A percentile compares a stretch with the other conserved stretches of the same genome.
phyloP scores from a whole-genome alignment of 2,113 vertebrate species.

The Oncorhynchus gorbuscha region DNA sequence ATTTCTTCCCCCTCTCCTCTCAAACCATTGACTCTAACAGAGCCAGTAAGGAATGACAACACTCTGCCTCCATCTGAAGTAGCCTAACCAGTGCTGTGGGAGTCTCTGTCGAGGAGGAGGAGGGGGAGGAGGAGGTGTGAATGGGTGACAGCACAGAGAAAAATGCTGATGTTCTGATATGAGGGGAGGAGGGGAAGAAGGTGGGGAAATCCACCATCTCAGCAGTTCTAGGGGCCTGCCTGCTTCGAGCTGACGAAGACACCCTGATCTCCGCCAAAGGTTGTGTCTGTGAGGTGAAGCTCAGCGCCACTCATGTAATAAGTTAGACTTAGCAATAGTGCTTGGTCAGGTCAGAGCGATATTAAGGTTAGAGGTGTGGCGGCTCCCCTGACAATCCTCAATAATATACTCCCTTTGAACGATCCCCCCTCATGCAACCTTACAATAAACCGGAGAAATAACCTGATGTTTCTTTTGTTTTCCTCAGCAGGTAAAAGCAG shows the following conservation, averaged over 20 bases:
- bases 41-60: too few species aligned
- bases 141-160: conserved; percentile 43
- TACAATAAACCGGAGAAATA: too few species aligned
- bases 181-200: conserved; percentile 37
- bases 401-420: conserved; percentile 44
- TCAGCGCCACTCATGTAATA: conserved; percentile 54
- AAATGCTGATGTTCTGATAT: conserved; percentile 69
- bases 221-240: conserved; percentile 61
- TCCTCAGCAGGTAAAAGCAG: too few species aligned
- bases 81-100: conserved; percentile 20
- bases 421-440: not conserved
- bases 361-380: conserved; percentile 59
- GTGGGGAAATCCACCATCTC: conserved; percentile 64
- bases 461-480: too few species aligned
- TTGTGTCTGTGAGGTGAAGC: conserved; percentile 57
- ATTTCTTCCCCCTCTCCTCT: not conserved
- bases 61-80: not conserved
- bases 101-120: conserved; percentile 23
- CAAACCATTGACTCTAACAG: not conserved
- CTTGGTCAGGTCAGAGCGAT: conserved; percentile 66
- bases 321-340: conserved; percentile 70
- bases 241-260: conserved; percentile 64
- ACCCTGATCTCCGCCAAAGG: conserved; percentile 63
- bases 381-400: conserved; percentile 46
- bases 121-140: conserved; percentile 47